Evolutionary conservation across 2,888 invertebrate genomes (phyloP).

Genomic region (Chrysolina oricalcia): DNA sequence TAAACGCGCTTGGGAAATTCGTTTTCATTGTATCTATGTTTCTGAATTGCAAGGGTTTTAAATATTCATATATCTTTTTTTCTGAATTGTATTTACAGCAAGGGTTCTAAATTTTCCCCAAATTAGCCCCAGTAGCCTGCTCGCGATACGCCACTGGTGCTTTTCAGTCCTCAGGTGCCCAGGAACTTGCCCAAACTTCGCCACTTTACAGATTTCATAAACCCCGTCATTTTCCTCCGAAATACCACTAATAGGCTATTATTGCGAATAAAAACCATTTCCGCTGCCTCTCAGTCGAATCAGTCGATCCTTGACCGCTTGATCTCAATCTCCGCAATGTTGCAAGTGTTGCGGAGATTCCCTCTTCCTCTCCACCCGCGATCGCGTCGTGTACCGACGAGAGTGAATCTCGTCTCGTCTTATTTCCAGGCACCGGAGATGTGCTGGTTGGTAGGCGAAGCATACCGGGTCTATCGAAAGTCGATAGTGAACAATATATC

Average conservation of each 20-base stretch:
- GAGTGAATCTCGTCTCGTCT: constrained; percentile 39
- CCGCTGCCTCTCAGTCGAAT: constrained; percentile 44
- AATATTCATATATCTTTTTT: too few relatives aligned
- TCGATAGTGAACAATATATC: neutral
- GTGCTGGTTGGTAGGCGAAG: neutral
- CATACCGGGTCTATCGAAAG: neutral
- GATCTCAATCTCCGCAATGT: constrained; percentile 65
- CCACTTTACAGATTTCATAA: neutral
- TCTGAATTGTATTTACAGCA: too few relatives aligned
- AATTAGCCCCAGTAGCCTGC: too few relatives aligned
- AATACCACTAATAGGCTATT: constrained; percentile 3
- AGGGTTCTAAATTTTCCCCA: too few relatives aligned
- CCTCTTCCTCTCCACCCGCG: constrained; percentile 2
- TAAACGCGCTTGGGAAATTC: too few relatives aligned
- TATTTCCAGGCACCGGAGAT: neutral
- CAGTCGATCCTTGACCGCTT: constrained; percentile 65
- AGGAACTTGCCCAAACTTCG: constrained; percentile 1
- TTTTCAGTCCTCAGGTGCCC: neutral
- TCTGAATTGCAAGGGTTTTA: too few relatives aligned
- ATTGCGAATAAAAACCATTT: constrained; percentile 47
- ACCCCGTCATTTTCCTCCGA: neutral
- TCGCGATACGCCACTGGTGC: neutral
- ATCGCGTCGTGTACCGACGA: constrained; percentile 45
- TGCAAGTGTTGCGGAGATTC: constrained; percentile 41
- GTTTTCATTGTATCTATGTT: too few relatives aligned